These are phyloP conservation scores for Melanchra persicariae DNA, from an alignment of 2,888 invertebrate species.

Conservation along the genomic window DNA sequence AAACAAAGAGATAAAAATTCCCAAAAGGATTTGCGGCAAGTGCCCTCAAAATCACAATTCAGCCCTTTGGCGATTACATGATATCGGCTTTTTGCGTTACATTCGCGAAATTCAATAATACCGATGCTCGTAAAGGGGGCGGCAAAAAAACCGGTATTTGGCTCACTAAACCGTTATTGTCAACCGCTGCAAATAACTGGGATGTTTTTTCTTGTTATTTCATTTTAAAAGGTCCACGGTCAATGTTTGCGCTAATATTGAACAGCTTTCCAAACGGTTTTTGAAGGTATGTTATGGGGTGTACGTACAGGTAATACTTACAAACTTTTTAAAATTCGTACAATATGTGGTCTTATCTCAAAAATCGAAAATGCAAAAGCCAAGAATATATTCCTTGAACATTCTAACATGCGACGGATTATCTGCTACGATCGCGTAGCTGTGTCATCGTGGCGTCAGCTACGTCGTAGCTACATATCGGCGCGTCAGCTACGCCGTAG, in stretches of 20 bases:
- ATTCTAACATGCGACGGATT: constrained; percentile 15
- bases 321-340: neutral
- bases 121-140: constrained; percentile 68
- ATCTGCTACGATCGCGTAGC: constrained; percentile 45
- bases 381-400: constrained; percentile 17
- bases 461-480: constrained; percentile 30
- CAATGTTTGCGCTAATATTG: constrained; percentile 53
- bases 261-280: constrained; percentile 12
- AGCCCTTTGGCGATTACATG: constrained; percentile 75
- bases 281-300: constrained; percentile 1
- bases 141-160: constrained; percentile 65
- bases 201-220: constrained; percentile 67
- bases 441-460: constrained; percentile 17
- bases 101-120: constrained; percentile 75
- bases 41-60: constrained; percentile 75
- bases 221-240: constrained; percentile 63
- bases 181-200: constrained; percentile 66
- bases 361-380: neutral
- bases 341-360: neutral
- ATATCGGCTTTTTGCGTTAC: constrained; percentile 69
- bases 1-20: constrained; percentile 75
- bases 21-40: constrained; percentile 72
- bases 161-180: constrained; percentile 67
- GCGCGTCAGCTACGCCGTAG: constrained; percentile 41
- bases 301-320: neutral